phyloP scores from a whole-genome alignment of 2,888 invertebrate species.

The Alloplasta piceator region DNA sequence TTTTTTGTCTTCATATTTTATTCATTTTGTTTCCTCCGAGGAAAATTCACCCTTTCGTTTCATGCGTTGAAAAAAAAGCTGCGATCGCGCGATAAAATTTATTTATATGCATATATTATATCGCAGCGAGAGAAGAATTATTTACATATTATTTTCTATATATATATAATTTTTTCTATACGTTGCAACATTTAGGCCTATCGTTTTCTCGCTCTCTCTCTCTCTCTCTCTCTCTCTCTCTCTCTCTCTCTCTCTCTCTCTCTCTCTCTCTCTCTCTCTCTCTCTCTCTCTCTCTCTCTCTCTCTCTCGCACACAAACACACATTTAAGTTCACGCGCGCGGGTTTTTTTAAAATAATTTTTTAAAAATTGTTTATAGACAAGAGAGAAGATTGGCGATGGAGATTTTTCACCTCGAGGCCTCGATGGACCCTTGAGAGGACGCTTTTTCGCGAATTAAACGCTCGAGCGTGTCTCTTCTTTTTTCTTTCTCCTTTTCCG shows the following conservation, averaged over 20 bases:
- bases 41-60: slow-evolving; percentile 23
- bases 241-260: too few species aligned
- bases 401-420: slow-evolving; percentile 36
- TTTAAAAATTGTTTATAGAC: too few species aligned
- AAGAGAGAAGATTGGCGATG: slow-evolving; percentile 8
- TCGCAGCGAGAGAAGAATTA: slow-evolving; percentile 48
- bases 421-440: slow-evolving; percentile 44
- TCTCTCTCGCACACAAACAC: too few species aligned
- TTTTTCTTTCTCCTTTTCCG: slow-evolving; percentile 33
- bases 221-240: too few species aligned
- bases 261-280: too few species aligned
- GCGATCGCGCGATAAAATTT: slow-evolving; percentile 3
- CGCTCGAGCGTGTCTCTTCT: too few species aligned
- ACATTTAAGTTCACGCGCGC: too few species aligned
- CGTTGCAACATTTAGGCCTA: slow-evolving; percentile 55
- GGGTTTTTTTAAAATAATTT: too few species aligned
- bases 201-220: background rate
- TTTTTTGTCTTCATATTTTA: slow-evolving; percentile 24
- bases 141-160: slow-evolving; percentile 47
- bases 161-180: slow-evolving; percentile 39
- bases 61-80: slow-evolving; percentile 29
- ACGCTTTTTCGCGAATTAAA: slow-evolving; percentile 25
- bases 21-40: slow-evolving; percentile 23
- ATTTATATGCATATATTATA: background rate
- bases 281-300: too few species aligned